Percentiles rank a stretch among this genome's conserved stretches.
Evolutionary conservation across 2,797 vertebrate genomes (phyloP).

Genomic region (Mallotus villosus): DNA sequence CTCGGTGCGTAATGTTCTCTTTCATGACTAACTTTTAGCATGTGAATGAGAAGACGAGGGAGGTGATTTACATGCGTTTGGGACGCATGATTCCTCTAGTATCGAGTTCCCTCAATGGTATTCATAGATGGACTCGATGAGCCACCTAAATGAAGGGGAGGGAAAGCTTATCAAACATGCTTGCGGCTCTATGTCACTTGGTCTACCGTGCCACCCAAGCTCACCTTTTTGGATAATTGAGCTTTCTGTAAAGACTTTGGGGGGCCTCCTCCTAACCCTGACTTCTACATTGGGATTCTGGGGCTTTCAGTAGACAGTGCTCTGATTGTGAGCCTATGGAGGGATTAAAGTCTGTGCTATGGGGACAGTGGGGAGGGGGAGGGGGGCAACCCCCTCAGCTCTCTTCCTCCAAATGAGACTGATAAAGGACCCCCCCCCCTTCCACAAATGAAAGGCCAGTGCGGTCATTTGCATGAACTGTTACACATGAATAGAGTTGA

Average conservation of each 20-base stretch:
- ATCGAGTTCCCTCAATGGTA: background rate
- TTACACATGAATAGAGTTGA: constrained; percentile 82
- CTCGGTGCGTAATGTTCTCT: background rate
- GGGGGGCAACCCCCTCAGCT: constrained; percentile 4
- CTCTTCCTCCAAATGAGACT: constrained; percentile 36
- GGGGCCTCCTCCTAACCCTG: constrained; percentile 11
- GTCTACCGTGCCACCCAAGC: background rate
- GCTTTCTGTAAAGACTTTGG: background rate
- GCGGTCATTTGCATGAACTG: constrained; percentile 81
- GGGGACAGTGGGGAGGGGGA: constrained; percentile 26
- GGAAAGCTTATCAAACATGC: background rate
- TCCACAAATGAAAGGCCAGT: constrained; percentile 60
- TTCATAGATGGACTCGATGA: background rate
- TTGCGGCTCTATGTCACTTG: background rate
- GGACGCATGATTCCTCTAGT: background rate
- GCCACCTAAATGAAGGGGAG: background rate
- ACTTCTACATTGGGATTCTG: constrained; percentile 22
- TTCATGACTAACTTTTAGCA: background rate
- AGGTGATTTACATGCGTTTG: background rate
- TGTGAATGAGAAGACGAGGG: constrained; percentile 1
- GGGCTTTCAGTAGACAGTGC: constrained; percentile 23
- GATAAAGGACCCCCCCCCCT: constrained; percentile 49
- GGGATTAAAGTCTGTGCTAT: constrained; percentile 40
- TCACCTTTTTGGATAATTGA: constrained; percentile 8
- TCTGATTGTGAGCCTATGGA: constrained; percentile 28